phyloP scores from a whole-genome alignment of 2,113 vertebrate species.

The Columbina picui region DNA sequence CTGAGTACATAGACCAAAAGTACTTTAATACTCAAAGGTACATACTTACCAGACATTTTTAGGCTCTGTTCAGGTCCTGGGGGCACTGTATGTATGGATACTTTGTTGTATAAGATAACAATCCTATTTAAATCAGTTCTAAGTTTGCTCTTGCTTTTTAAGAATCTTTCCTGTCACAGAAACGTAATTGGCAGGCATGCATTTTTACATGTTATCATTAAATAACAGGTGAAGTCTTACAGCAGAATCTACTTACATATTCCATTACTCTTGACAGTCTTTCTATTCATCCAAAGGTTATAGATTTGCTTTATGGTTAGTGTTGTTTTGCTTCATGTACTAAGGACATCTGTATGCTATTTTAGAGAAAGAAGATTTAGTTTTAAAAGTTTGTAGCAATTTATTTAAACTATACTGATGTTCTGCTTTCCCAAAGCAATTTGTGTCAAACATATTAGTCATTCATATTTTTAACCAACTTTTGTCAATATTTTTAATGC shows the following conservation, averaged over 20 bases:
- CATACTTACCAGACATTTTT: not conserved
- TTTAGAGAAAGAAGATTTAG: not conserved
- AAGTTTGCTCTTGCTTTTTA: not conserved
- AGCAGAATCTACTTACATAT: not conserved
- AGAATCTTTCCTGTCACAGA: not conserved
- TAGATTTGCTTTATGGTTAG: not conserved
- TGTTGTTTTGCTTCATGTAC: not conserved
- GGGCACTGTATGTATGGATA: no score
- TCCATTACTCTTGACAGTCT: not conserved
- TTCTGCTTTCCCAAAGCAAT: not conserved
- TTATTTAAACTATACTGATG: not conserved
- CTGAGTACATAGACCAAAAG: not conserved
- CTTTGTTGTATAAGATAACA: not conserved
- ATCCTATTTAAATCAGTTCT: not conserved
- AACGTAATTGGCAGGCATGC: not conserved
- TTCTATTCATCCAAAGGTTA: not conserved
- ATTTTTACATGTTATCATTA: not conserved
- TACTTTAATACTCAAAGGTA: not conserved
- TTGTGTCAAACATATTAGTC: not conserved
- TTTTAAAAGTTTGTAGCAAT: not conserved
- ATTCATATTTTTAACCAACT: not conserved
- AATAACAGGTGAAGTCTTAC: not conserved
- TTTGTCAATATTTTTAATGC: not conserved
- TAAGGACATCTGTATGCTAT: not conserved
- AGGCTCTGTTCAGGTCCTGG: not conserved